Evolutionary conservation across 2,888 invertebrate species (phyloP).

Genomic region (Rhamnusium bicolor): DNA sequence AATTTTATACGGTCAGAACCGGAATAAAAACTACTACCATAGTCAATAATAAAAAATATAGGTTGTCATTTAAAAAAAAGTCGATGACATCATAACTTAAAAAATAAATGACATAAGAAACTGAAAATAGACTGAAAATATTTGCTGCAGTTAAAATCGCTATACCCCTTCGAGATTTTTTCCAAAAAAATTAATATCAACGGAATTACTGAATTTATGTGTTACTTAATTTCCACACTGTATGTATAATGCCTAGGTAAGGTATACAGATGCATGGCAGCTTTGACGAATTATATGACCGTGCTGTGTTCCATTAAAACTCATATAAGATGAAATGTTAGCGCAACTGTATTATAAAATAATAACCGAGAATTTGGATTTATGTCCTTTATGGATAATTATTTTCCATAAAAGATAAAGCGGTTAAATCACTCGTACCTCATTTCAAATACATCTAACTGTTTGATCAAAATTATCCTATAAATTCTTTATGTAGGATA

Average conservation of each 20-base stretch:
- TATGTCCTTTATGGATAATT: constrained; percentile 13
- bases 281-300: constrained; percentile 21
- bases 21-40: no score
- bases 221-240: no score
- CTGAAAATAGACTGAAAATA: no score
- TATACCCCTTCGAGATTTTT: no score
- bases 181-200: no score
- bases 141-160: no score
- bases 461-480: constrained; percentile 2
- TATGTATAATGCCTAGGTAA: constrained; percentile 9
- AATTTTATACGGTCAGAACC: no score
- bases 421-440: background rate
- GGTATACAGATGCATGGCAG: background rate
- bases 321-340: constrained; percentile 18
- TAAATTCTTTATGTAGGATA: constrained; percentile 21
- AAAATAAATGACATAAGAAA: no score
- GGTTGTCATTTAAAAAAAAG: no score
- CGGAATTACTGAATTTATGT: no score
- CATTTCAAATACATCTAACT: background rate
- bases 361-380: constrained; percentile 20
- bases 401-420: constrained; percentile 11
- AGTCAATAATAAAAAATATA: no score
- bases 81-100: no score
- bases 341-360: constrained; percentile 17
- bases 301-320: constrained; percentile 14